phyloP scores from a whole-genome alignment of 2,797 vertebrate genomes.

The Limosa lapponica region DNA sequence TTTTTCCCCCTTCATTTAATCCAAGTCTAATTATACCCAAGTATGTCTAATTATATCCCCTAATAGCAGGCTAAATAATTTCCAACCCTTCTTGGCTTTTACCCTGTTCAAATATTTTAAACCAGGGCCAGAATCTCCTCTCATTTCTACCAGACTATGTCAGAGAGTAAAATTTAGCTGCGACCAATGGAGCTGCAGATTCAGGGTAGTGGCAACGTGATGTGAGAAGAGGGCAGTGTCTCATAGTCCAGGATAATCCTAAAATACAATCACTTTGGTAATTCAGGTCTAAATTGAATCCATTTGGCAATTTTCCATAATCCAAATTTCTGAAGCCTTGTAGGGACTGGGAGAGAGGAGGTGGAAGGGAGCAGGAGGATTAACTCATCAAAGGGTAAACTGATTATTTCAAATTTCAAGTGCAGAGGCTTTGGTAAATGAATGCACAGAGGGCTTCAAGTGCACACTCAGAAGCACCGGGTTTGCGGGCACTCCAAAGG shows the following conservation, averaged over 20 bases:
- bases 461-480: neutral
- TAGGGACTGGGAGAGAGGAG: neutral
- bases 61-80: conserved; percentile 69
- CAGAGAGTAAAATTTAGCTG: conserved; percentile 36
- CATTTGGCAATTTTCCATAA: conserved; percentile 15
- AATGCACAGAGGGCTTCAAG: neutral
- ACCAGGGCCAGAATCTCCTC: conserved; percentile 19
- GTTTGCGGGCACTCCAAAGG: neutral
- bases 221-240: neutral
- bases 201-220: neutral
- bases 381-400: conserved; percentile 48
- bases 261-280: neutral
- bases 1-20: neutral
- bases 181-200: neutral
- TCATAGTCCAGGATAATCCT: neutral
- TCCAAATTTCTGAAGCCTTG: neutral
- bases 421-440: neutral
- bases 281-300: conserved; percentile 7
- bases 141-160: conserved; percentile 34
- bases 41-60: conserved; percentile 65
- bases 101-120: conserved; percentile 68
- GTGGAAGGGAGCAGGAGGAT: neutral
- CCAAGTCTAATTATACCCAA: conserved; percentile 61
- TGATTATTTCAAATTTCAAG: conserved; percentile 32
- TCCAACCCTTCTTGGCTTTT: conserved; percentile 66